A percentile compares a stretch with the other conserved stretches of the same genome.
Conservation (phyloP, 1,140 invertebrate genomes). For the Hesperophylax magnus region DNA sequence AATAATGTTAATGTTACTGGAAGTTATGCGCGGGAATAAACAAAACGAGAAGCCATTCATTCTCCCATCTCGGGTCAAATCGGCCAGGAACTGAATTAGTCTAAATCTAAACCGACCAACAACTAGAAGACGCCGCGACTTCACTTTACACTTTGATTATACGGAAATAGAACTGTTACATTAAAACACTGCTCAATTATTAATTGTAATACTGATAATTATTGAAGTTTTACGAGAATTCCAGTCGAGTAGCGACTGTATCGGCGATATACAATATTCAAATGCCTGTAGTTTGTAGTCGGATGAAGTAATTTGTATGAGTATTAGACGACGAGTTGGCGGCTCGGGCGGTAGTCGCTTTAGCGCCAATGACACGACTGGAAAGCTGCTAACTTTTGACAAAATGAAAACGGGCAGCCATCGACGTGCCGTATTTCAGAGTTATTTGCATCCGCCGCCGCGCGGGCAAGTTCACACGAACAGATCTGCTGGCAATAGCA, state of each 20-base stretch:
- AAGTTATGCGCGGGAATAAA: constrained; percentile 32
- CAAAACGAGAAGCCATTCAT: constrained; percentile 29
- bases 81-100: neutral
- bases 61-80: constrained; percentile 7
- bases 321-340: neutral
- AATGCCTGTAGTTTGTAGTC: no score
- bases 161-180: constrained; percentile 14
- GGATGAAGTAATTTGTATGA: no score
- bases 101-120: neutral
- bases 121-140: neutral
- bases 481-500: neutral
- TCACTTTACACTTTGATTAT: constrained; percentile 6
- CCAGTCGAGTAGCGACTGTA: no score
- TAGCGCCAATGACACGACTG: constrained; percentile 40
- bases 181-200: no score
- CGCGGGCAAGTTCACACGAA: constrained; percentile 19
- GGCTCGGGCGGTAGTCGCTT: neutral
- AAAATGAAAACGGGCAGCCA: constrained; percentile 38
- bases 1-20: constrained; percentile 12
- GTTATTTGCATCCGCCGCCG: constrained; percentile 33
- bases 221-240: no score
- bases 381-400: constrained; percentile 43
- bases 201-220: no score
- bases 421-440: constrained; percentile 18
- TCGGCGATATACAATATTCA: no score